Base-by-base conservation (phyloP, 2,113 vertebrate species). In the Prolemur simus region DNA sequence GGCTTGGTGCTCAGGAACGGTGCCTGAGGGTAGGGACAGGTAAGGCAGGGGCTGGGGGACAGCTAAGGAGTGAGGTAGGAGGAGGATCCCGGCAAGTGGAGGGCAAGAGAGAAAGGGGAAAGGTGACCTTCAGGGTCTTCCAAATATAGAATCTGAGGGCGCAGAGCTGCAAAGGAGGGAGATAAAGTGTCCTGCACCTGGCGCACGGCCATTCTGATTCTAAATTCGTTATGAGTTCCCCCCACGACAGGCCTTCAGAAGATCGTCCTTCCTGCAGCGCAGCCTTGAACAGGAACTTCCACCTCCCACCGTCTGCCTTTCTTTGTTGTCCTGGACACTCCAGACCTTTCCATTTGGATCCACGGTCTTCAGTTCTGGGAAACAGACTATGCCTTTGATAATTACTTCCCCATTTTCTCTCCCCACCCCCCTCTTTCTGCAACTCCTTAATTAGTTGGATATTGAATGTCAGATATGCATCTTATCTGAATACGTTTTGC, bases 361-460 rank as follows among this genome's bases (percentile, higher is more conserved):
- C 49, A 1, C 0, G 0, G 6, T 23, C 73, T 73, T 66, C 66
- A 10, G 6, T 42, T 58, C 77, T 12, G 60, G 86, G 25, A 21
- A 47, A 13, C 1, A 6, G 8, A 6, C 25, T 21, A 11, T 9
- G 63, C 13, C 63, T 52, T 63, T 82, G 45, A 18, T 21, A 14
- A 13, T 39, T 5, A 4, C 3, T 12, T 32, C 17, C 42, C 56
- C 56, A 32, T n/a, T 52, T n/a, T 52, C 76, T 52, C 15, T 32
- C 20, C 47, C 49, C 32, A 20, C 20, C 34, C n/a, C n/a, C 3
- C 2, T 52, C 66, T 80, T 54, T 10, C 27, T 66, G 29, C 3
- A 42, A 54, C 29, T 47, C 49, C 2, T 23, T 52, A 18, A 66
- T 84, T 60, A 27, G 34, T 39, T 27, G 21, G 20, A 21, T 52